Conservation (phyloP, 2,888 invertebrate genomes). For the Xestia c-nigrum region DNA sequence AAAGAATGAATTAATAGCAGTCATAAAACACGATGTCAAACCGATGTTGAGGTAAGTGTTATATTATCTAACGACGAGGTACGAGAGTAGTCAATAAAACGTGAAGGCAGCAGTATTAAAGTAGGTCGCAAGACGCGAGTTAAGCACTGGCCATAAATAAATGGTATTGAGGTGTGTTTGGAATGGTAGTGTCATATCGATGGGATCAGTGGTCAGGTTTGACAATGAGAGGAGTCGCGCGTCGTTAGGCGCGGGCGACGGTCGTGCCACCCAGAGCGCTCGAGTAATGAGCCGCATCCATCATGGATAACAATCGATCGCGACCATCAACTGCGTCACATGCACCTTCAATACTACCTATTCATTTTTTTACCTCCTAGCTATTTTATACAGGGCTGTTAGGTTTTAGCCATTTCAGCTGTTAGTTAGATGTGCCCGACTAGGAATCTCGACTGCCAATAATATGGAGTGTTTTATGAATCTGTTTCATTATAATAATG, state of each 20-base stretch:
- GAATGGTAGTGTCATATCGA: conserved; percentile 82
- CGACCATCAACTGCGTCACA: conserved; percentile 71
- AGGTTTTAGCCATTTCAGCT: conserved; percentile 2
- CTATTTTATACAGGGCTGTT: conserved; percentile 17
- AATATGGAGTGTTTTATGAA: neutral
- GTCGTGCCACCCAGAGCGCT: conserved; percentile 83
- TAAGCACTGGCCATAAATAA: conserved; percentile 87
- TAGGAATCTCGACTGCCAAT: neutral
- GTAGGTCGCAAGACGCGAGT: conserved; percentile 70
- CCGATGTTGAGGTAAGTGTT: conserved; percentile 77
- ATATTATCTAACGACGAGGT: conserved; percentile 78
- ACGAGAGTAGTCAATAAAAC: conserved; percentile 79
- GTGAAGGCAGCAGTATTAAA: conserved; percentile 74
- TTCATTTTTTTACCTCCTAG: conserved; percentile 43
- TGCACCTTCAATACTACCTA: conserved; percentile 56
- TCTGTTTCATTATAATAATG: neutral
- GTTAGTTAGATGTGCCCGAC: neutral
- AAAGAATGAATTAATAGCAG: conserved; percentile 82
- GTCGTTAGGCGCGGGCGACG: conserved; percentile 79
- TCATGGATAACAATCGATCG: conserved; percentile 84
- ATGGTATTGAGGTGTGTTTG: conserved; percentile 85
- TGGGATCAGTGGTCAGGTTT: conserved; percentile 80
- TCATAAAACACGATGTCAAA: conserved; percentile 84
- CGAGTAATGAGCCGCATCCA: conserved; percentile 85
- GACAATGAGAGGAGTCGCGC: conserved; percentile 78